These are phyloP conservation scores for Canis aureus DNA, from an alignment of 2,113 vertebrate genomes.

Conservation along the genomic window DNA sequence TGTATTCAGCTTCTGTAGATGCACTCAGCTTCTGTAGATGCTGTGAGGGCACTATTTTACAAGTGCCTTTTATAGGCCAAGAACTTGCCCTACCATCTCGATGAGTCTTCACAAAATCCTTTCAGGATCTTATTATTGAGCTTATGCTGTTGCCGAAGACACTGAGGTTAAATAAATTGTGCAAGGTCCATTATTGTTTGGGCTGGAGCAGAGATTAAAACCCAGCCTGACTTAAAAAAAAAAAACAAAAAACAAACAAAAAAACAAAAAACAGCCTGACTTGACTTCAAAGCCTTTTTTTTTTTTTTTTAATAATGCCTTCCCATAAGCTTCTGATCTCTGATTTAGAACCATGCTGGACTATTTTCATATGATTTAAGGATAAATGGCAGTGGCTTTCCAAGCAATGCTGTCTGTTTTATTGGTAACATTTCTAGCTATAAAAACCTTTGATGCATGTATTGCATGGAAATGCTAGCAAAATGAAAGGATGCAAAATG, in stretches of 20 bases:
- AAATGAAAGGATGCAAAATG: neutral
- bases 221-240: neutral
- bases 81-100: neutral
- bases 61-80: constrained; percentile 32
- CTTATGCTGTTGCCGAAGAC: neutral
- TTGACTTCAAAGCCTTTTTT: constrained; percentile 12
- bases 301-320: neutral
- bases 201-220: neutral
- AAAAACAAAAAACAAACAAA: too few relatives aligned
- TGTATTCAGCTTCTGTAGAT: neutral
- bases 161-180: neutral
- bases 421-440: constrained; percentile 41
- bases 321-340: constrained; percentile 38
- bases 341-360: constrained; percentile 11
- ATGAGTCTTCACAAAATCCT: neutral
- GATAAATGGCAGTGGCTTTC: constrained; percentile 53
- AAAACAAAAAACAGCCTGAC: neutral
- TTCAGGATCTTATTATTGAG: neutral
- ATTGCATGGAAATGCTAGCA: constrained; percentile 35
- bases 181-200: neutral
- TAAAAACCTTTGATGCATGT: constrained; percentile 13
- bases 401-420: constrained; percentile 38
- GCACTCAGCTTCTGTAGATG: neutral
- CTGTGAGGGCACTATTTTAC: neutral
- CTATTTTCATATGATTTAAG: constrained; percentile 54